Percentiles rank a stretch among this genome's conserved stretches.
Evolutionary conservation across 2,888 invertebrate genomes (phyloP).

Genomic region (Hanleya hanleyi): DNA sequence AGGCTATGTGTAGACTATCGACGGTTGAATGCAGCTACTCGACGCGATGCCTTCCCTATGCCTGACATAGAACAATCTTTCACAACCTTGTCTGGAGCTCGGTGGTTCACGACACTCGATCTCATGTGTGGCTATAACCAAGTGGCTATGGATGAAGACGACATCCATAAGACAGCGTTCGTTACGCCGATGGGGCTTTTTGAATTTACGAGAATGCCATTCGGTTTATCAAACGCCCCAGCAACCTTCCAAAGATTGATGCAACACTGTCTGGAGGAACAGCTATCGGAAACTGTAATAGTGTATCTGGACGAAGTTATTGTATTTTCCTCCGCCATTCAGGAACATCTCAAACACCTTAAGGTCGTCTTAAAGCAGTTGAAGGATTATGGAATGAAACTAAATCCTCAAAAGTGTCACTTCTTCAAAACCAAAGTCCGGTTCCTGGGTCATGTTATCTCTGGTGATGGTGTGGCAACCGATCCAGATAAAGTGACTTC

Average conservation of each 20-base stretch:
- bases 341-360: conserved; percentile 24
- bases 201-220: conserved; percentile 10
- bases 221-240: not conserved
- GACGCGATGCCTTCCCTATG: conserved; percentile 20
- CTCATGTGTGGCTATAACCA: conserved; percentile 33
- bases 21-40: conserved; percentile 30
- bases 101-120: conserved; percentile 36
- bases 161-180: too few relatives aligned
- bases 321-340: conserved; percentile 4
- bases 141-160: conserved; percentile 27
- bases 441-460: conserved; percentile 37
- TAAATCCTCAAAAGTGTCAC: conserved; percentile 30
- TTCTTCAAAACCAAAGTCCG: conserved; percentile 30
- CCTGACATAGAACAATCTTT: conserved; percentile 35
- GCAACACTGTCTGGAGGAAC: not conserved
- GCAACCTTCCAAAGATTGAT: not conserved
- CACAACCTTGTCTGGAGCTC: conserved; percentile 26
- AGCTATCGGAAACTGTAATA: not conserved
- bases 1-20: conserved; percentile 34
- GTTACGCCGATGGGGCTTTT: too few relatives aligned
- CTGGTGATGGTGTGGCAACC: conserved; percentile 22
- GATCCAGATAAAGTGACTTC: conserved; percentile 17
- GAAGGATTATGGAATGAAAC: conserved; percentile 25
- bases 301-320: not conserved
- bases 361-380: conserved; percentile 24